Evolutionary conservation across 2,888 invertebrate genomes (phyloP).

Genomic region (Polia nebulosa): DNA sequence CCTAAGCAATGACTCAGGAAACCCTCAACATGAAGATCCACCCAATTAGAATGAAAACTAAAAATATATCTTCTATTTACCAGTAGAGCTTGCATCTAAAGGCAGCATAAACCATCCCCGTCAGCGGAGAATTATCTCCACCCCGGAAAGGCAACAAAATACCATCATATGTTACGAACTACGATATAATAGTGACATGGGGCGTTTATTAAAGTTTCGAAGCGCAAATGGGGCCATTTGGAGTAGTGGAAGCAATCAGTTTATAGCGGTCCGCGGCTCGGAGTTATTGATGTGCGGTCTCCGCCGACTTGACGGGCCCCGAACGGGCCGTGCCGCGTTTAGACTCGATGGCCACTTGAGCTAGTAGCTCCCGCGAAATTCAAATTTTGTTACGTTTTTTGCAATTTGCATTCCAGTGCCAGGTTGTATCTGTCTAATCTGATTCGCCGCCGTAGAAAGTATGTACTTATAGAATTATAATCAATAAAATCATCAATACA

Average conservation of each 20-base stretch:
- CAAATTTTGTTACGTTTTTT: no score
- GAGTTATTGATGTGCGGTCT: conserved; percentile 84
- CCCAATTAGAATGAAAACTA: conserved; percentile 33
- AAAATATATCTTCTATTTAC: conserved; percentile 28
- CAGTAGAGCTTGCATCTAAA: conserved; percentile 12
- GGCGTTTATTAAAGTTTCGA: conserved; percentile 65
- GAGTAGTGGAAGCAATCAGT: conserved; percentile 82
- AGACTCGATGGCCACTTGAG: conserved; percentile 44
- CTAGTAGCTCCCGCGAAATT: no score
- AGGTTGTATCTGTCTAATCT: no score
- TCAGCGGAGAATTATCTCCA: conserved; percentile 40
- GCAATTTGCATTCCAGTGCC: no score
- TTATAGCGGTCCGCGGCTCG: conserved; percentile 80
- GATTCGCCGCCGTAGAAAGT: no score
- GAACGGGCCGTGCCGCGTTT: conserved; percentile 71
- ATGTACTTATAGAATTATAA: no score
- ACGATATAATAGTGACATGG: conserved; percentile 57
- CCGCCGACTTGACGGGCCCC: conserved; percentile 73
- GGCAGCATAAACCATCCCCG: conserved; percentile 26
- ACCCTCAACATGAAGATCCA: conserved; percentile 13
- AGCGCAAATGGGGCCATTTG: conserved; percentile 73
- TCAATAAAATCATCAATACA: no score
- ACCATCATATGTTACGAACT: conserved; percentile 49
- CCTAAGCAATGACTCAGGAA: conserved; percentile 5
- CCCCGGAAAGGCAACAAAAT: conserved; percentile 52